Evolutionary conservation across 2,888 invertebrate species (phyloP).

Genomic region (Acanthosepion esculentum): DNA sequence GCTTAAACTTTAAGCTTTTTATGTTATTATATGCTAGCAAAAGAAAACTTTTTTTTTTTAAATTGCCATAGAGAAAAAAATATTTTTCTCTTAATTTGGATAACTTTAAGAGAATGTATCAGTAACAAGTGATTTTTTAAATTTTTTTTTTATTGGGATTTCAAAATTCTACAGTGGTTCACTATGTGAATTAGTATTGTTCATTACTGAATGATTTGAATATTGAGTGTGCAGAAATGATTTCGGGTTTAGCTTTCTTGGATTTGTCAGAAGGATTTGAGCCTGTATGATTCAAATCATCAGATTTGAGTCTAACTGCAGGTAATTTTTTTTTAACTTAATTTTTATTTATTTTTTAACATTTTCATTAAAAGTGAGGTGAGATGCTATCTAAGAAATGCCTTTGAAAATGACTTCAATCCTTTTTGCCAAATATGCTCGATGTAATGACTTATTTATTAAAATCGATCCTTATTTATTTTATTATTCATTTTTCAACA

Average conservation of each 20-base stretch:
- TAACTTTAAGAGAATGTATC: not conserved
- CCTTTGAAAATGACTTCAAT: not conserved
- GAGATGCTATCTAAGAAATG: no score
- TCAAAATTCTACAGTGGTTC: not conserved
- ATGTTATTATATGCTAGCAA: not conserved
- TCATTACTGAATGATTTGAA: not conserved
- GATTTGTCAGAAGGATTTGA: conserved; percentile 7
- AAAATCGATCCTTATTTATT: not conserved
- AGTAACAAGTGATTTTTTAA: not conserved
- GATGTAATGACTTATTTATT: not conserved
- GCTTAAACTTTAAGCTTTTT: not conserved
- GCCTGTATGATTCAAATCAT: not conserved
- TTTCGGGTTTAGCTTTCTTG: not conserved
- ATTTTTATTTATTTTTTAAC: no score
- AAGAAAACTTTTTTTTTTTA: not conserved
- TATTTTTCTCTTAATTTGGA: not conserved
- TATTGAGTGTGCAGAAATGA: not conserved
- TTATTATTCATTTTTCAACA: not conserved
- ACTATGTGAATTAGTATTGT: not conserved
- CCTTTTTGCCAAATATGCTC: not conserved
- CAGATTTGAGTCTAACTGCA: not conserved
- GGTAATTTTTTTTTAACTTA: not conserved
- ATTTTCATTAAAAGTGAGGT: no score
- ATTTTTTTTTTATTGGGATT: not conserved
- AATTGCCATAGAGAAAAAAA: not conserved